Conservation (phyloP, 2,113 vertebrate genomes). For the Ceyx melanurus region DNA sequence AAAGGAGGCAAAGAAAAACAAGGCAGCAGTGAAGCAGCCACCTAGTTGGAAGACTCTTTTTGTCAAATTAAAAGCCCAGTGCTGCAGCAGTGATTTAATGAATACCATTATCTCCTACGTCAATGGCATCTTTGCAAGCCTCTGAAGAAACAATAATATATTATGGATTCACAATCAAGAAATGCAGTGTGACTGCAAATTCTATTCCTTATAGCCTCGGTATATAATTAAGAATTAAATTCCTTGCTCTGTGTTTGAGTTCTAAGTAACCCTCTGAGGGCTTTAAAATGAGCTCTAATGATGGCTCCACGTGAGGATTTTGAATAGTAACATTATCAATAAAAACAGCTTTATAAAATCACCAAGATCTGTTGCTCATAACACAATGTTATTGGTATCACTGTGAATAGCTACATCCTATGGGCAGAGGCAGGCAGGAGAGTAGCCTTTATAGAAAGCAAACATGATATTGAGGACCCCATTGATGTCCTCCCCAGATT, state of each 20-base stretch:
- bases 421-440: not conserved
- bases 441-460: not conserved
- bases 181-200: slow-evolving; percentile 1
- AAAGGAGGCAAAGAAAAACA: not conserved
- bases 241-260: not conserved
- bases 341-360: not conserved
- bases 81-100: slow-evolving; percentile 22
- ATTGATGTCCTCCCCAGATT: not conserved
- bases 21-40: not conserved
- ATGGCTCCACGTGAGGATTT: not conserved
- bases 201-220: not conserved
- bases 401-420: not conserved
- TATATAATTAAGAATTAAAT: slow-evolving; percentile 49
- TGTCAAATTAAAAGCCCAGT: slow-evolving; percentile 21
- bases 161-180: slow-evolving; percentile 21
- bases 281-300: slow-evolving; percentile 35
- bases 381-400: not conserved
- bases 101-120: slow-evolving; percentile 4
- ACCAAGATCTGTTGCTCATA: not conserved
- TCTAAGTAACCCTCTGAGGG: not conserved
- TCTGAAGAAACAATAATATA: slow-evolving; percentile 27
- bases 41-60: not conserved
- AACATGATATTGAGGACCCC: not conserved
- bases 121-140: slow-evolving; percentile 1
- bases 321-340: slow-evolving; percentile 10